A percentile compares a stretch with the other conserved stretches of the same genome.
These are phyloP conservation scores for Pipistrellus nathusii DNA, from an alignment of 2,797 vertebrate genomes.

Conservation along the genomic window DNA sequence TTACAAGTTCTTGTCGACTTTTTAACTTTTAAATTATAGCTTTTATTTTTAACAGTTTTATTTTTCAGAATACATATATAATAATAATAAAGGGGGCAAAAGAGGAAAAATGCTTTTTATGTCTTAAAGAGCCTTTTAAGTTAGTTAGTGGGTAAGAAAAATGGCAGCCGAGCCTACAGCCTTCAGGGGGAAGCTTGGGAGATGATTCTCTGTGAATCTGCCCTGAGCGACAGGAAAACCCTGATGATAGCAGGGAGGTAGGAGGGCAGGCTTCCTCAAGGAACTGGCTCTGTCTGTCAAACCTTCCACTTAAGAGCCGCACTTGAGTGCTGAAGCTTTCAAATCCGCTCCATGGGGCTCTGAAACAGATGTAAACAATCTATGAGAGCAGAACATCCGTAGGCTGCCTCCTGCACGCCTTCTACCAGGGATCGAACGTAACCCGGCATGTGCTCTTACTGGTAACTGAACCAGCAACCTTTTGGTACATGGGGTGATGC, in stretches of 20 bases:
- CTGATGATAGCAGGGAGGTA: too few species aligned
- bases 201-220: neutral
- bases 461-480: neutral
- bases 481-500: neutral
- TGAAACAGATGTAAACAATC: neutral
- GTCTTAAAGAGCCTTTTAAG: conserved; percentile 2
- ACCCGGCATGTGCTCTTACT: neutral
- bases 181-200: neutral
- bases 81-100: neutral
- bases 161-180: neutral
- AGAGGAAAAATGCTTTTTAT: neutral
- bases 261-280: neutral
- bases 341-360: neutral
- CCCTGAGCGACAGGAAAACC: neutral
- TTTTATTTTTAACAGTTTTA: conserved; percentile 10
- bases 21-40: conserved; percentile 27
- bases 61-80: neutral
- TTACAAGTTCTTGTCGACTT: neutral
- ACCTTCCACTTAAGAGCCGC: neutral
- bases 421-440: neutral
- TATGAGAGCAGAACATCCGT: neutral
- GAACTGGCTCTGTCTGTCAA: neutral
- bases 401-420: neutral
- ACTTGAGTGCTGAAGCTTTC: neutral
- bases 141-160: conserved; percentile 29